Percentiles rank a stretch among this genome's conserved stretches.
Conservation (phyloP, 1,140 invertebrate species). For the Drosophila lacteicornis region DNA sequence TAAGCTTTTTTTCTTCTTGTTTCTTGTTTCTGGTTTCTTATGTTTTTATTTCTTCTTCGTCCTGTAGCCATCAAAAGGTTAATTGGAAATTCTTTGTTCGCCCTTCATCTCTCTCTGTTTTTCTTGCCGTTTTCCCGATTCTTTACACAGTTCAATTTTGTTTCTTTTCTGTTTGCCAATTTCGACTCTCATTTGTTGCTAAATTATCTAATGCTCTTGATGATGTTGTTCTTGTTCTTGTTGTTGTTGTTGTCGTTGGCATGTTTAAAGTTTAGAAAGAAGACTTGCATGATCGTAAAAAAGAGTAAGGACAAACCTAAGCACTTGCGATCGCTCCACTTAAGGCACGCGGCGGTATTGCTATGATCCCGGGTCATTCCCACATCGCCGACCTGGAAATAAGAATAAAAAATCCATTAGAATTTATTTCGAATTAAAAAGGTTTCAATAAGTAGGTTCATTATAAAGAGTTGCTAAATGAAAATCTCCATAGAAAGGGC, state of each 20-base stretch:
- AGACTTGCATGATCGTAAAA: slow-evolving; percentile 71
- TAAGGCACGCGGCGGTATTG: slow-evolving; percentile 73
- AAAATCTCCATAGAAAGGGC: background rate
- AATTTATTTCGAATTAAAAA: background rate
- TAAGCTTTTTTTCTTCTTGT: slow-evolving; percentile 8
- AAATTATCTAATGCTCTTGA: slow-evolving; percentile 75
- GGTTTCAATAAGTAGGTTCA: background rate
- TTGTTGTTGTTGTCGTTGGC: slow-evolving; percentile 70
- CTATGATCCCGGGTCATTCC: slow-evolving; percentile 67
- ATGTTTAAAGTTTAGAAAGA: slow-evolving; percentile 73
- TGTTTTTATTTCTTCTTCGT: slow-evolving; percentile 26
- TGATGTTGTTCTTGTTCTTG: slow-evolving; percentile 54
- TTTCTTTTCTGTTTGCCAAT: slow-evolving; percentile 27
- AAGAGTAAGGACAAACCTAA: slow-evolving; percentile 84
- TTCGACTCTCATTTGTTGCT: slow-evolving; percentile 43
- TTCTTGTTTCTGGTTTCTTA: slow-evolving; percentile 30
- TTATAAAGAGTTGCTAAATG: too few species aligned
- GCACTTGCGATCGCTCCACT: slow-evolving; percentile 80
- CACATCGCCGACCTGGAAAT: slow-evolving; percentile 74
- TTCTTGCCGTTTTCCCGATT: slow-evolving; percentile 36
- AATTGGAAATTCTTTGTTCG: slow-evolving; percentile 66
- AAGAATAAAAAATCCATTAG: background rate
- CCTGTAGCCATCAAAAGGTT: slow-evolving; percentile 52
- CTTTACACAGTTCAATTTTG: slow-evolving; percentile 53
- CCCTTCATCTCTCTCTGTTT: slow-evolving; percentile 30